Conservation (phyloP, 1,140 invertebrate species). For the Gryon sp. region DNA sequence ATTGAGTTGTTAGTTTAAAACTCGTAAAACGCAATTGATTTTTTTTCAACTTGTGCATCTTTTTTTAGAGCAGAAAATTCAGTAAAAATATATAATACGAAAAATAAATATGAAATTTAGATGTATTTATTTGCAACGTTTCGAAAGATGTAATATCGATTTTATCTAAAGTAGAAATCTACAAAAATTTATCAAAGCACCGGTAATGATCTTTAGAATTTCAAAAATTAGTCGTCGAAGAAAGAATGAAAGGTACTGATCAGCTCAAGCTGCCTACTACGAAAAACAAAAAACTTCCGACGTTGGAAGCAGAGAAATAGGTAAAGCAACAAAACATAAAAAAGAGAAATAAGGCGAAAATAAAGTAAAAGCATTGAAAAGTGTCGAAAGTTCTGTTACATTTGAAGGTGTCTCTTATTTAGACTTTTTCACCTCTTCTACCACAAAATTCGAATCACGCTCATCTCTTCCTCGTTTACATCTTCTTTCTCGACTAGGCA, state of each 20-base stretch:
- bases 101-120: too few relatives aligned
- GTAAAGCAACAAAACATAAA: conserved; percentile 47
- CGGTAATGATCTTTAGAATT: conserved; percentile 52
- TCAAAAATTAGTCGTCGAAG: conserved; percentile 33
- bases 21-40: too few relatives aligned
- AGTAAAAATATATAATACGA: too few relatives aligned
- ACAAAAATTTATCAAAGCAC: too few relatives aligned
- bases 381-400: conserved; percentile 26
- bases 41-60: too few relatives aligned
- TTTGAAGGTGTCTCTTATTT: conserved; percentile 46
- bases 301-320: conserved; percentile 32
- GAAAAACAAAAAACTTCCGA: conserved; percentile 15
- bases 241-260: conserved; percentile 15
- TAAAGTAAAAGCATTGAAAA: conserved; percentile 40
- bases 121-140: too few relatives aligned
- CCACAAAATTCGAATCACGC: conserved; percentile 71
- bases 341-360: conserved; percentile 22
- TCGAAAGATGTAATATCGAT: too few relatives aligned
- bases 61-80: too few relatives aligned
- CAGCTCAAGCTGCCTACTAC: conserved; percentile 17
- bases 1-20: too few relatives aligned
- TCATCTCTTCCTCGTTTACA: conserved; percentile 62
- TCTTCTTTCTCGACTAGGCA: conserved; percentile 55
- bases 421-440: conserved; percentile 51
- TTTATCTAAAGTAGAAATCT: too few relatives aligned